These are phyloP conservation scores for Stenurella melanura DNA, from an alignment of 2,888 invertebrate species.

Conservation along the genomic window DNA sequence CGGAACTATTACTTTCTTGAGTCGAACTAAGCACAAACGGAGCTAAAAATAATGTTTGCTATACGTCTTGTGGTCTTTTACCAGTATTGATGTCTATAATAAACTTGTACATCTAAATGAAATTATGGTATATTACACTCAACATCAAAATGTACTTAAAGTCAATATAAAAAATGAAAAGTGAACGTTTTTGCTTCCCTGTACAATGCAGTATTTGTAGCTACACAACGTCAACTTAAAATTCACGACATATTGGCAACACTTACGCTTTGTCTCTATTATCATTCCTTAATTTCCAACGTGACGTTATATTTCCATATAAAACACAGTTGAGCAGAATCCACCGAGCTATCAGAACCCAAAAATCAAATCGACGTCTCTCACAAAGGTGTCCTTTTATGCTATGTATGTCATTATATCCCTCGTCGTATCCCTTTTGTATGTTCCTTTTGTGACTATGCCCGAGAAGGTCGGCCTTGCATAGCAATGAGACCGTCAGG, in stretches of 20 bases:
- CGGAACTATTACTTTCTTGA: too few relatives aligned
- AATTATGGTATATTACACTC: too few relatives aligned
- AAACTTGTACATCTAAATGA: too few relatives aligned
- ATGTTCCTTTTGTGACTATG: conserved; percentile 69
- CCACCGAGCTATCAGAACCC: conserved; percentile 51
- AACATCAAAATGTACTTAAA: too few relatives aligned
- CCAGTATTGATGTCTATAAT: too few relatives aligned
- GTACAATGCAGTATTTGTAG: background rate
- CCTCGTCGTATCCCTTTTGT: conserved; percentile 70
- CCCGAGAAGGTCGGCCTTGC: conserved; percentile 71
- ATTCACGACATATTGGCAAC: background rate
- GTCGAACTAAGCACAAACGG: too few relatives aligned
- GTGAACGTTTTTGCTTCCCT: background rate
- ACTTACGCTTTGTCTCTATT: conserved; percentile 1
- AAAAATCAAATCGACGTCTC: conserved; percentile 68
- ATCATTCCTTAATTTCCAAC: conserved; percentile 38
- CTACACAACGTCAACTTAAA: background rate
- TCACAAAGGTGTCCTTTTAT: conserved; percentile 69
- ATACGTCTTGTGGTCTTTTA: too few relatives aligned
- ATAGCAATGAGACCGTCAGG: conserved; percentile 71
- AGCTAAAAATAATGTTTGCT: too few relatives aligned
- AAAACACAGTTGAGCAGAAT: conserved; percentile 50
- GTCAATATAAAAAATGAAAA: too few relatives aligned
- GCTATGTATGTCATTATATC: conserved; percentile 70
- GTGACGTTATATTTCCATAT: conserved; percentile 49